A percentile compares a stretch with the other conserved stretches of the same genome.
phyloP scores from a whole-genome alignment of 2,113 vertebrate genomes.

The Calidris pygmaea region DNA sequence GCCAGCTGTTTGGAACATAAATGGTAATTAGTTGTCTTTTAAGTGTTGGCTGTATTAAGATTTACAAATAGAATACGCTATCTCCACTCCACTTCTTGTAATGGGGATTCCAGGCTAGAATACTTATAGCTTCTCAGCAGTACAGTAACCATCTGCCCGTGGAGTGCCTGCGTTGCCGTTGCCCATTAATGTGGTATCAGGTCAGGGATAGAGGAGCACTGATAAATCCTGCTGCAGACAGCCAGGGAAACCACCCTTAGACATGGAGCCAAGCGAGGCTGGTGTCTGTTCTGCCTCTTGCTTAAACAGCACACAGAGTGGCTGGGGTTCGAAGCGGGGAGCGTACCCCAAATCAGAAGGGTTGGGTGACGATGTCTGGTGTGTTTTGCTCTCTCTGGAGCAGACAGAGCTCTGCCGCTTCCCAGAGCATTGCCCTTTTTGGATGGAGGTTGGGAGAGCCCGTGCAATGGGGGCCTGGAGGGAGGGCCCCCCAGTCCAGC shows the following conservation, averaged over 20 bases:
- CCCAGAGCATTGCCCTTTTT: neutral
- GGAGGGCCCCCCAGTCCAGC: neutral
- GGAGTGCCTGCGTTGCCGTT: neutral
- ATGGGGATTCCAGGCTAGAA: neutral
- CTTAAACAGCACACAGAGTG: neutral
- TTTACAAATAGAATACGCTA: neutral
- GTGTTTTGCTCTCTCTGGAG: neutral
- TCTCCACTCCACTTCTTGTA: neutral
- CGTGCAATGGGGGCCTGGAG: neutral
- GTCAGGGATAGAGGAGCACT: neutral
- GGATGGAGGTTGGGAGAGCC: neutral
- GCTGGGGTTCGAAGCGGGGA: rapidly evolving
- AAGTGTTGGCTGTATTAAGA: neutral
- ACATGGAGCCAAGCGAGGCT: neutral
- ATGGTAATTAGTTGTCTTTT: conserved; percentile 5
- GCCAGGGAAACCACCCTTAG: neutral
- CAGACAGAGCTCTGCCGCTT: neutral
- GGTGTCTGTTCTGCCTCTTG: neutral
- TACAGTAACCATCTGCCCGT: neutral
- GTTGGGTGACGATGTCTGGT: neutral
- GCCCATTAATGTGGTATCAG: neutral
- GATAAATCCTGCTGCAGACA: neutral
- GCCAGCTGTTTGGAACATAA: neutral
- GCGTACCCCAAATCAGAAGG: neutral
- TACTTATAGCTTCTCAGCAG: neutral